phyloP scores from a whole-genome alignment of 2,797 vertebrate species.

The Orientallactaga sibirica region DNA sequence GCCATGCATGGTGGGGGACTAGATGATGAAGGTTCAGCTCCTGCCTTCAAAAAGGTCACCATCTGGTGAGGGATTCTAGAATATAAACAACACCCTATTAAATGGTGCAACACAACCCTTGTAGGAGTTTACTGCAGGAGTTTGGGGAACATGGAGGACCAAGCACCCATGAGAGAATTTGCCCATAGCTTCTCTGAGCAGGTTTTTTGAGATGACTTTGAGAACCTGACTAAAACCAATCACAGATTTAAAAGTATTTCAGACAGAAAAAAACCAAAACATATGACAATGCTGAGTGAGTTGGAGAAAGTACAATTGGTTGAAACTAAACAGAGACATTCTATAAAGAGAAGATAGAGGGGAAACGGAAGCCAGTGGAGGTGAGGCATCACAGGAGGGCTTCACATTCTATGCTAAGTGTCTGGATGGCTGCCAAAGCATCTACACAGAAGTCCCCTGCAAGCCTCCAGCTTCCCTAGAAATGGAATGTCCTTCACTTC shows the following conservation, averaged over 20 bases:
- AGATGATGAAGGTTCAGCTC: neutral
- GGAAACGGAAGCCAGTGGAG: too few relatives aligned
- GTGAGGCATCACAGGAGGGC: neutral
- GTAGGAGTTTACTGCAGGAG: neutral
- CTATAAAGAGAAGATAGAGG: neutral
- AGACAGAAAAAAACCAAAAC: neutral
- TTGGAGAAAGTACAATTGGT: neutral
- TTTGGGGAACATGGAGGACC: neutral
- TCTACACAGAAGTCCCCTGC: neutral
- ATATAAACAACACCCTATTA: constrained; percentile 58
- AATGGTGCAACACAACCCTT: constrained; percentile 62
- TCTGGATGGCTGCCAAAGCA: neutral
- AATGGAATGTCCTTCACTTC: neutral
- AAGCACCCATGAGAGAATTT: neutral
- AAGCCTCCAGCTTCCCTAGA: neutral
- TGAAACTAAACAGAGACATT: neutral
- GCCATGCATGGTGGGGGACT: constrained; percentile 31
- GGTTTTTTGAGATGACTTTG: neutral
- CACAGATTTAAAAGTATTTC: neutral
- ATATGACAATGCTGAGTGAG: neutral
- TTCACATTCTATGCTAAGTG: neutral
- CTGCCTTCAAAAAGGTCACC: constrained; percentile 63
- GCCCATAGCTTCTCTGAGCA: neutral
- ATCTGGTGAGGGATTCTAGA: constrained; percentile 55
- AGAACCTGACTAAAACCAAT: neutral